Percentiles rank a stretch among this genome's conserved stretches.
Conservation (phyloP, 2,797 vertebrate species). For the Harpagifer antarcticus region DNA sequence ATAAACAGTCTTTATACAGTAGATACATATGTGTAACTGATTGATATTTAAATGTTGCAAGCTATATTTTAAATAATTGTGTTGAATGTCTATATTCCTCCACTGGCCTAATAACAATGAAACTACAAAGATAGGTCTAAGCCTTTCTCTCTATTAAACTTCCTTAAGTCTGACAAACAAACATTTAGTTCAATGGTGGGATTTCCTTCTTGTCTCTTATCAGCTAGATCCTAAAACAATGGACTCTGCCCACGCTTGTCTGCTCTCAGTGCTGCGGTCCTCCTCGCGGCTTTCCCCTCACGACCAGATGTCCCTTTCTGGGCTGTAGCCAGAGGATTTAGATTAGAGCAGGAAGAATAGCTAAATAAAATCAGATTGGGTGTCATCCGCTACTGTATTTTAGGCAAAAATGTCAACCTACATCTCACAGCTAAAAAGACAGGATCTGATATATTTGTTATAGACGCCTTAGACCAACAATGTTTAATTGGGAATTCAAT, state of each 20-base stretch:
- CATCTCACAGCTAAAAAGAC: slow-evolving; percentile 27
- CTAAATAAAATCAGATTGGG: slow-evolving; percentile 29
- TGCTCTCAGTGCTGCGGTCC: slow-evolving; percentile 41
- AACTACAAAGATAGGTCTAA: slow-evolving; percentile 27
- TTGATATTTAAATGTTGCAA: background rate
- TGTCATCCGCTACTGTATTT: slow-evolving; percentile 20
- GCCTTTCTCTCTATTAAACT: slow-evolving; percentile 46
- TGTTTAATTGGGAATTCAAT: slow-evolving; percentile 56
- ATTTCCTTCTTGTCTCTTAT: slow-evolving; percentile 86
- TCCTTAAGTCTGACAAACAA: slow-evolving; percentile 59
- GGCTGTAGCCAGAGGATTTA: slow-evolving; percentile 49
- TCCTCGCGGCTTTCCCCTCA: slow-evolving; percentile 53
- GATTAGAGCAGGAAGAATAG: slow-evolving; percentile 48
- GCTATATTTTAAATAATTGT: background rate
- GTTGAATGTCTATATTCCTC: background rate
- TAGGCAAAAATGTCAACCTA: slow-evolving; percentile 15
- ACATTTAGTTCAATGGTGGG: slow-evolving; percentile 78
- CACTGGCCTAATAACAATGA: slow-evolving; percentile 21
- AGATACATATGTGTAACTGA: background rate
- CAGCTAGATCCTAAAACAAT: slow-evolving; percentile 84
- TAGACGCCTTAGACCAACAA: slow-evolving; percentile 10
- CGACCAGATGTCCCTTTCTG: slow-evolving; percentile 77
- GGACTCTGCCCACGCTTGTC: slow-evolving; percentile 65
- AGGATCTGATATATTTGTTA: slow-evolving; percentile 34
- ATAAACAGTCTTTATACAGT: background rate